A percentile compares a stretch with the other conserved stretches of the same genome.
Evolutionary conservation across 2,797 vertebrate genomes (phyloP).

Genomic region (Xenentodon cancila): DNA sequence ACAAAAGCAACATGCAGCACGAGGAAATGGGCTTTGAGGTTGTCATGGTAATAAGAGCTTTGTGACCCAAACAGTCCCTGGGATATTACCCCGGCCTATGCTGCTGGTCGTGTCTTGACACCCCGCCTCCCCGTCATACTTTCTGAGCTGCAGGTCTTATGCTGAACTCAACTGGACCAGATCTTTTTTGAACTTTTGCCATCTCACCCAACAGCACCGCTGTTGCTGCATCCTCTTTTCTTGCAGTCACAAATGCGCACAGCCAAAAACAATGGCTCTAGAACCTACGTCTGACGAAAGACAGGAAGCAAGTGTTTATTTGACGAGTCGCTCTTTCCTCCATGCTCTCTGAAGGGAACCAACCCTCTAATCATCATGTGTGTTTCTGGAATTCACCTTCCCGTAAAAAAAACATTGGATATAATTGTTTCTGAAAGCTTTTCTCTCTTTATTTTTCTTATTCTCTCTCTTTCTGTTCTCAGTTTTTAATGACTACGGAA

Average conservation of each 20-base stretch:
- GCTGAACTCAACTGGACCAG: constrained; percentile 50
- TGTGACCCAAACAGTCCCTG: constrained; percentile 71
- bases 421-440: constrained; percentile 35
- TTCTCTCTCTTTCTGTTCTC: constrained; percentile 19
- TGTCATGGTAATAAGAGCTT: constrained; percentile 65
- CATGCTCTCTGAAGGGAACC: constrained; percentile 40
- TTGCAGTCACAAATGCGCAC: constrained; percentile 23
- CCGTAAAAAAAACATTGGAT: constrained; percentile 38
- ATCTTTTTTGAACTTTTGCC: constrained; percentile 58
- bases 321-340: constrained; percentile 85
- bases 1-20: constrained; percentile 58
- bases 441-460: constrained; percentile 33
- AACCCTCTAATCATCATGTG: constrained; percentile 38
- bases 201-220: constrained; percentile 56
- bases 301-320: constrained; percentile 86
- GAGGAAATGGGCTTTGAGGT: constrained; percentile 67
- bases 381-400: constrained; percentile 47
- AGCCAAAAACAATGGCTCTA: constrained; percentile 54
- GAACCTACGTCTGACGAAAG: constrained; percentile 47
- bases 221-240: constrained; percentile 25
- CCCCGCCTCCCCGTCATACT: constrained; percentile 28
- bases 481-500: constrained; percentile 45
- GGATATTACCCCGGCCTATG: constrained; percentile 49
- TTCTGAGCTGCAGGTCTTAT: constrained; percentile 37
- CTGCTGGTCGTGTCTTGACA: constrained; percentile 41